phyloP scores from a whole-genome alignment of 2,113 vertebrate species.

The Muntiacus muntjak region DNA sequence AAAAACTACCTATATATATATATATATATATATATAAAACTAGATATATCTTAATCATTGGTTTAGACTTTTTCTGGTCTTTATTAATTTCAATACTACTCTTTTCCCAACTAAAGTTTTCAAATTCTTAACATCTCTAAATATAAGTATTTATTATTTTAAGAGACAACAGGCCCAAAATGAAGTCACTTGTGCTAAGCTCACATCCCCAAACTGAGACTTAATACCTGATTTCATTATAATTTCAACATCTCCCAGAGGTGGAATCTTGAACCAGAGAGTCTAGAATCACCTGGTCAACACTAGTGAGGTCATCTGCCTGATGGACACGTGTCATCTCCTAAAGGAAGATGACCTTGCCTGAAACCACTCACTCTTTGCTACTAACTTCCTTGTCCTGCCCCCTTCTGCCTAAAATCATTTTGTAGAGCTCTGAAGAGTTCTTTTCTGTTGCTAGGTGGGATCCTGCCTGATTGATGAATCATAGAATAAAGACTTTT shows the following conservation, averaged over 20 bases:
- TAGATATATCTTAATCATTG: not conserved
- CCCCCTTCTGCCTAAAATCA: not conserved
- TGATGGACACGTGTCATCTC: not conserved
- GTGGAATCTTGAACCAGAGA: not conserved
- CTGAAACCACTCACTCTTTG: not conserved
- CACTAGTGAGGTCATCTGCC: not conserved
- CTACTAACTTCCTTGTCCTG: not conserved
- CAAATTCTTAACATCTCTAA: not conserved
- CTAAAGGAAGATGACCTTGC: not conserved
- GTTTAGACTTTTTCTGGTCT: not conserved
- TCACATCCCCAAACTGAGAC: not conserved
- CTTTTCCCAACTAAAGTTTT: not conserved
- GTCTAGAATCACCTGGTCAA: not conserved
- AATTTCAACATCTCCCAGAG: not conserved
- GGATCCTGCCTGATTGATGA: not conserved
- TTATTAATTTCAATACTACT: slow-evolving; percentile 5
- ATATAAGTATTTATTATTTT: not conserved
- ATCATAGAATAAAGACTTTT: not conserved
- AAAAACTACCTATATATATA: not conserved
- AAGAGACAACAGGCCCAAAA: not conserved
- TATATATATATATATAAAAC: not conserved
- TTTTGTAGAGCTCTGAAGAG: not conserved
- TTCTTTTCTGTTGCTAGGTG: not conserved
- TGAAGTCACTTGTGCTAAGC: not conserved
- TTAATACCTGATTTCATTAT: not conserved